phyloP scores from a whole-genome alignment of 2,113 vertebrate genomes.

The Caranx ignobilis region DNA sequence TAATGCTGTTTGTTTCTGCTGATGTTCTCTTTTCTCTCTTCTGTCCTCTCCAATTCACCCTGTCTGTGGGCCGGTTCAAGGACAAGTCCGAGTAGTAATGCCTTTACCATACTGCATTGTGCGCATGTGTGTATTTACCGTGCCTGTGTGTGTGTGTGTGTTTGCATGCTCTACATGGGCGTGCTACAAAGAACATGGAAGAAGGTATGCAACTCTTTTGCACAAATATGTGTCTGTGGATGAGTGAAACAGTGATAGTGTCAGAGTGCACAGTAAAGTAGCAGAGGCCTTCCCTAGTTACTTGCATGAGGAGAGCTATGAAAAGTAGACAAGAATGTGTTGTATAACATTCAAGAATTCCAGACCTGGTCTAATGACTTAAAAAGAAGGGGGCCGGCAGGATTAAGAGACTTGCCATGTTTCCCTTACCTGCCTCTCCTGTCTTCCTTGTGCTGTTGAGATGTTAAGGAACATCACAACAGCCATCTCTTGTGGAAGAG shows the following conservation, averaged over 20 bases:
- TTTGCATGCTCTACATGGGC: slow-evolving; percentile 21
- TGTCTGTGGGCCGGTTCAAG: slow-evolving; percentile 49
- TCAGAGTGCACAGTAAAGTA: slow-evolving; percentile 6
- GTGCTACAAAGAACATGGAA: slow-evolving; percentile 13
- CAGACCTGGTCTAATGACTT: slow-evolving; percentile 83
- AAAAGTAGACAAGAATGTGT: slow-evolving; percentile 76
- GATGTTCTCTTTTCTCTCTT: slow-evolving; percentile 22
- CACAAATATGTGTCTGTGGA: slow-evolving; percentile 17
- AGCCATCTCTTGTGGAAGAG: slow-evolving; percentile 61
- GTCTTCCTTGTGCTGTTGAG: slow-evolving; percentile 41
- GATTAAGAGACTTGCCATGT: slow-evolving; percentile 80
- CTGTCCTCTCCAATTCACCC: slow-evolving; percentile 6
- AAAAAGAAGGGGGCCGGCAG: slow-evolving; percentile 81
- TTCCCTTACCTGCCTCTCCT: slow-evolving; percentile 68
- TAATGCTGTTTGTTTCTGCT: slow-evolving; percentile 36
- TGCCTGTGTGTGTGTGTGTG: slow-evolving; percentile 13
- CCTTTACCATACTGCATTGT: slow-evolving; percentile 65
- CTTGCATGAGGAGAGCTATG: slow-evolving; percentile 66
- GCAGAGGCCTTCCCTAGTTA: slow-evolving; percentile 43
- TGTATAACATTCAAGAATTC: slow-evolving; percentile 81
- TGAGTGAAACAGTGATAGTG: slow-evolving; percentile 21
- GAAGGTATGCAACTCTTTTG: slow-evolving; percentile 22
- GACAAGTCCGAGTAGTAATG: slow-evolving; percentile 62
- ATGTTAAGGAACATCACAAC: slow-evolving; percentile 64
- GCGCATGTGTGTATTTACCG: slow-evolving; percentile 23